Conservation (phyloP, 92 coral and sea anemone genomes). For the Porites divaricata region DNA sequence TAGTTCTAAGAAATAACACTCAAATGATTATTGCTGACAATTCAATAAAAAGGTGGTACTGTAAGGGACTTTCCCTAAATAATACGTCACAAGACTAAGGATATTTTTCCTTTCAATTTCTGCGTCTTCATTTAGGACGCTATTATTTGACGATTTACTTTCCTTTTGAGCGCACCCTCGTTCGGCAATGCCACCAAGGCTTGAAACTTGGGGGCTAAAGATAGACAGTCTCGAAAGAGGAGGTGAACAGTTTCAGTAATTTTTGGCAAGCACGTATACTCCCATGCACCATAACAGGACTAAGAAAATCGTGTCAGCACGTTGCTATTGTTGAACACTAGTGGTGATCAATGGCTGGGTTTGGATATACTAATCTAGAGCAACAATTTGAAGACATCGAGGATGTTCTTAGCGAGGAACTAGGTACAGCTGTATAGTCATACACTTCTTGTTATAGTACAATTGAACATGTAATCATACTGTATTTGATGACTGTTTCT, state of each 20-base stretch:
- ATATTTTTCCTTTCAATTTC: too few species aligned
- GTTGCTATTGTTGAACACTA: not conserved
- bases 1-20: too few species aligned
- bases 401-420: slow-evolving; percentile 7
- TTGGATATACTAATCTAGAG: slow-evolving; percentile 2
- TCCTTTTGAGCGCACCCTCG: not conserved
- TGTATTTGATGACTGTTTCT: not conserved
- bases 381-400: slow-evolving; percentile 16
- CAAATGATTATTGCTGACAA: too few species aligned
- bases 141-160: not conserved
- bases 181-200: not conserved
- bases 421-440: not conserved
- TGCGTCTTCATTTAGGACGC: too few species aligned
- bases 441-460: not conserved
- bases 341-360: not conserved
- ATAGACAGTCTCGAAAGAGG: not conserved
- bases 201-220: not conserved
- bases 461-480: not conserved
- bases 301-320: too few species aligned
- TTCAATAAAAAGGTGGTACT: too few species aligned
- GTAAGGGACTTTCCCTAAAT: too few species aligned
- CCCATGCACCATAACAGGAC: not conserved
- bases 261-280: not conserved
- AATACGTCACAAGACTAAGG: too few species aligned
- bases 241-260: not conserved